Evolutionary conservation across 92 coral and sea anemone genomes (phyloP).

Genomic region (Parazoanthus darwini): DNA sequence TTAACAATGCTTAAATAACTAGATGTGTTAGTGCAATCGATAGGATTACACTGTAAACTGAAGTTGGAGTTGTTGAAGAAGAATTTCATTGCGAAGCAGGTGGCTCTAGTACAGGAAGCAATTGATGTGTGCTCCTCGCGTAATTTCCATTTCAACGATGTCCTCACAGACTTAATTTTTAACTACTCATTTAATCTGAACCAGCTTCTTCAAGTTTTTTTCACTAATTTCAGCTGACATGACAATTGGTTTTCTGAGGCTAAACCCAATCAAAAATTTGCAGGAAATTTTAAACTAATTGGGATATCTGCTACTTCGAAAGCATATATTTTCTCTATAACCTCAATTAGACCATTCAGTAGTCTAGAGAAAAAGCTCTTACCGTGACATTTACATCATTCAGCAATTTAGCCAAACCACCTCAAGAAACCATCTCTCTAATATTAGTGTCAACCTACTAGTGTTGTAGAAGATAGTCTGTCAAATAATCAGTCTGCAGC

Average conservation of each 20-base stretch:
- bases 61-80: neutral
- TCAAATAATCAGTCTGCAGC: no score
- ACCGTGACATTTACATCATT: neutral
- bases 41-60: neutral
- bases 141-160: neutral
- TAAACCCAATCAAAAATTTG: neutral
- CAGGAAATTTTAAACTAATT: no score
- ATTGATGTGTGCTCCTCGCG: neutral
- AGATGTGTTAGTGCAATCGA: neutral
- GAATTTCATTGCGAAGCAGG: neutral
- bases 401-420: neutral
- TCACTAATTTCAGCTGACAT: neutral
- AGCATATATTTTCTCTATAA: neutral
- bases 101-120: neutral
- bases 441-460: no score
- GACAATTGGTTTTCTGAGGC: neutral
- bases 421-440: neutral
- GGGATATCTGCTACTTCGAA: neutral
- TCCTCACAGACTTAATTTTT: neutral
- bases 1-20: constrained; percentile 12
- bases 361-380: no score
- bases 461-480: no score
- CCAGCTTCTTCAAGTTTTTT: neutral
- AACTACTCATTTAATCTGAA: neutral
- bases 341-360: neutral